Percentiles rank a stretch among this genome's conserved stretches.
Conservation (phyloP, 2,888 invertebrate genomes). For the Amiota mariae region DNA sequence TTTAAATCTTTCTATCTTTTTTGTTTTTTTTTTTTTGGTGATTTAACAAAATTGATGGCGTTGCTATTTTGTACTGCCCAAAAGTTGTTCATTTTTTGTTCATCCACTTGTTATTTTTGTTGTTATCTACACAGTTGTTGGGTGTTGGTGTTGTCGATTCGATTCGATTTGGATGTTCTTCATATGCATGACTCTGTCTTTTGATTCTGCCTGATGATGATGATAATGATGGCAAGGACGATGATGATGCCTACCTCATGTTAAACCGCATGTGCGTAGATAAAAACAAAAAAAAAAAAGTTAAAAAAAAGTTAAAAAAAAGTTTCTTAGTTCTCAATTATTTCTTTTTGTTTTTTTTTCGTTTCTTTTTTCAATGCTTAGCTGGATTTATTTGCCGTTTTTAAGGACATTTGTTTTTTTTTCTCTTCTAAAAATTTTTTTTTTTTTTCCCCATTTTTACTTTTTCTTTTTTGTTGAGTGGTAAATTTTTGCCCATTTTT, state of each 20-base stretch:
- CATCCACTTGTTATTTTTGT: neutral
- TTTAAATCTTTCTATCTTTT: neutral
- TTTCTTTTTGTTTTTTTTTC: neutral
- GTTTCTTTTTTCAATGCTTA: neutral
- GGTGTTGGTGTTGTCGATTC: slow-evolving; percentile 33
- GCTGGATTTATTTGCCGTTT: neutral
- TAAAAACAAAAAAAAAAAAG: neutral
- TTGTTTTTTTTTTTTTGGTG: slow-evolving; percentile 47
- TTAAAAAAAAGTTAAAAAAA: too few species aligned
- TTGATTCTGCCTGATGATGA: too few species aligned
- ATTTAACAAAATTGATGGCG: slow-evolving; percentile 63
- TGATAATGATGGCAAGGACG: too few species aligned
- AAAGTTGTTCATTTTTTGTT: neutral
- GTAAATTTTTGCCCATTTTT: neutral
- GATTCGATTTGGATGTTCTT: too few species aligned
- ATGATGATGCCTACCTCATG: too few species aligned
- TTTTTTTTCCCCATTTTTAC: neutral
- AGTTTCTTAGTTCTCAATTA: neutral
- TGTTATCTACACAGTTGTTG: slow-evolving; percentile 39
- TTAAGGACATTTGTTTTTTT: neutral
- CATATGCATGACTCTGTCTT: too few species aligned
- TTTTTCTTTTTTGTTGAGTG: neutral
- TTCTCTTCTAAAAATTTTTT: neutral
- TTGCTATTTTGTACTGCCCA: slow-evolving; percentile 34
- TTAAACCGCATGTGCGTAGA: slow-evolving; percentile 15